A percentile compares a stretch with the other conserved stretches of the same genome.
phyloP scores from a whole-genome alignment of 1,140 invertebrate species.

The Diuraphis noxia region DNA sequence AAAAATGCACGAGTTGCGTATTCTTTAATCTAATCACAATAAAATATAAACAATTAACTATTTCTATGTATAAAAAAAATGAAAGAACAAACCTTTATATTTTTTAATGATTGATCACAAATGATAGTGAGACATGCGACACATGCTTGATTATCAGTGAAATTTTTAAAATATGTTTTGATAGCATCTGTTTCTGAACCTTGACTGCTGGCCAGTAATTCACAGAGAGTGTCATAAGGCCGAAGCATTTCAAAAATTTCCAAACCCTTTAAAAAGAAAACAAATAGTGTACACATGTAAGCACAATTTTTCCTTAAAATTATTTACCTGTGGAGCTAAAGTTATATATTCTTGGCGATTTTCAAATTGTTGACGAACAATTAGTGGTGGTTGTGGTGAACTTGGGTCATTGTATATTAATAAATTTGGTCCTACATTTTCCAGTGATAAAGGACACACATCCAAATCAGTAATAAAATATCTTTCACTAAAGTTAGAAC shows the following conservation, averaged over 20 bases:
- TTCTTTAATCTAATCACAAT: constrained; percentile 67
- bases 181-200: constrained; percentile 84
- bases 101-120: constrained; percentile 40
- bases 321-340: constrained; percentile 74
- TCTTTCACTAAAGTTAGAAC: constrained; percentile 71
- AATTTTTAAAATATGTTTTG: constrained; percentile 82
- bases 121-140: constrained; percentile 72
- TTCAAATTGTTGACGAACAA: constrained; percentile 60
- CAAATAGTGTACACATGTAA: background rate
- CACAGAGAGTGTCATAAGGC: constrained; percentile 81
- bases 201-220: constrained; percentile 77
- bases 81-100: background rate
- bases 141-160: constrained; percentile 84
- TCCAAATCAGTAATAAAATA: constrained; percentile 78
- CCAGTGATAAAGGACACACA: constrained; percentile 81
- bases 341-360: constrained; percentile 77
- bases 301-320: background rate
- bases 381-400: constrained; percentile 54
- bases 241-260: constrained; percentile 81
- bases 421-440: constrained; percentile 63
- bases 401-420: constrained; percentile 32
- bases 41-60: background rate
- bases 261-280: constrained; percentile 67
- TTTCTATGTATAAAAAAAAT: background rate
- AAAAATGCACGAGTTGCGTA: constrained; percentile 92